Percentiles rank a stretch among this genome's conserved stretches.
phyloP scores from a whole-genome alignment of 2,113 vertebrate genomes.

The Notechis scutatus region DNA sequence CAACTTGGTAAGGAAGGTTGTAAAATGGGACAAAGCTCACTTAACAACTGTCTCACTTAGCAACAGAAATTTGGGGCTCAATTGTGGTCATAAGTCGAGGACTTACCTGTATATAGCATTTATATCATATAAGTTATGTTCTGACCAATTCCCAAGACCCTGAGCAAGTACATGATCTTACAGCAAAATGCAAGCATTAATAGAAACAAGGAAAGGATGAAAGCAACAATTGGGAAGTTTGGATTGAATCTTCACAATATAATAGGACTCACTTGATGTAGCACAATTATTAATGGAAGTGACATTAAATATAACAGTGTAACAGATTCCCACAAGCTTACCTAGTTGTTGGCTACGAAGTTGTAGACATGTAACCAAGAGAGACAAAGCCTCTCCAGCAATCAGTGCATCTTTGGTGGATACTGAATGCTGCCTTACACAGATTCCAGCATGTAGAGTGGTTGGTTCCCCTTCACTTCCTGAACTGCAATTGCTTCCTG shows the following conservation, averaged over 20 bases:
- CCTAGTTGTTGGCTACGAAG: slow-evolving; percentile 93
- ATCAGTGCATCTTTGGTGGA: slow-evolving; percentile 96
- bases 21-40: neutral
- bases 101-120: neutral
- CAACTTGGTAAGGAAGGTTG: neutral
- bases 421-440: slow-evolving; percentile 89
- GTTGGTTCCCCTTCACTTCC: slow-evolving; percentile 92
- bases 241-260: neutral
- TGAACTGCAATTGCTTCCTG: slow-evolving; percentile 97
- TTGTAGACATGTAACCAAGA: slow-evolving; percentile 95
- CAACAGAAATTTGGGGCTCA: neutral
- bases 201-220: neutral
- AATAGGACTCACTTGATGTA: neutral
- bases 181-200: neutral
- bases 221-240: neutral
- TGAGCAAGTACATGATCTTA: neutral
- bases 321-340: slow-evolving; percentile 69
- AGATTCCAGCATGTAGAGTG: slow-evolving; percentile 91
- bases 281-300: neutral
- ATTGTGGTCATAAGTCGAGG: neutral
- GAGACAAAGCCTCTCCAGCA: slow-evolving; percentile 92
- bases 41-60: neutral
- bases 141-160: neutral
- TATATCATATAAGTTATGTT: neutral
- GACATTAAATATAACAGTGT: neutral